These are phyloP conservation scores for Falco berigora DNA, from an alignment of 2,797 vertebrate genomes.

Conservation along the genomic window DNA sequence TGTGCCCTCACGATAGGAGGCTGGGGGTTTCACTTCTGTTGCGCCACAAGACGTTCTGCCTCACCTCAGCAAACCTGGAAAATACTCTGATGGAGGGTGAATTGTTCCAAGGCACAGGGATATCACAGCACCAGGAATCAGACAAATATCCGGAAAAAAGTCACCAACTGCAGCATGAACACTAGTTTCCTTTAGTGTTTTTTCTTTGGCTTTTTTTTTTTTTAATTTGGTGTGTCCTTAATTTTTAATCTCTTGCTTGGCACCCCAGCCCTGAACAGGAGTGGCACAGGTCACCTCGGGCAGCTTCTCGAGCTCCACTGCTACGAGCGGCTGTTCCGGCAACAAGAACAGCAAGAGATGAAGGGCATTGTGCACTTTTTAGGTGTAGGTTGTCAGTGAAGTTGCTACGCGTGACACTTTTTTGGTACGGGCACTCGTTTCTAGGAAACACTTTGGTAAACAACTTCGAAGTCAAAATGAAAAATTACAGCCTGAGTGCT, in stretches of 20 bases:
- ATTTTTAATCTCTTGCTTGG: neutral
- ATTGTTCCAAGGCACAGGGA: neutral
- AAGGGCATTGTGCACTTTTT: neutral
- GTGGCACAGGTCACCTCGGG: rapidly evolving
- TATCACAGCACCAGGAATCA: neutral
- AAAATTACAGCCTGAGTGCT: conserved; percentile 52
- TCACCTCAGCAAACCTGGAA: neutral
- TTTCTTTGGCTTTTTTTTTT: neutral
- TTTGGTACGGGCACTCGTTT: conserved; percentile 4
- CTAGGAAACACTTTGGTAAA: conserved; percentile 61
- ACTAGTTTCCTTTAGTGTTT: neutral
- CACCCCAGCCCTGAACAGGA: neutral
- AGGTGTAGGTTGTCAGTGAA: neutral
- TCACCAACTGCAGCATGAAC: neutral
- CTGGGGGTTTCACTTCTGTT: neutral
- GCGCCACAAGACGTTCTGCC: neutral
- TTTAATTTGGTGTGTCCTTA: neutral
- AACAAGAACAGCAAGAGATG: neutral
- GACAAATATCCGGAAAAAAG: neutral
- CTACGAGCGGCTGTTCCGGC: neutral
- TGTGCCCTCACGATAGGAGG: neutral
- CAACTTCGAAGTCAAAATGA: conserved; percentile 41
- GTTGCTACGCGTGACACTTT: neutral
- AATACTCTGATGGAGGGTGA: neutral
- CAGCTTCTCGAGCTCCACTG: neutral